Conservation (phyloP, 2,888 invertebrate genomes). For the Drosophila anomalata region DNA sequence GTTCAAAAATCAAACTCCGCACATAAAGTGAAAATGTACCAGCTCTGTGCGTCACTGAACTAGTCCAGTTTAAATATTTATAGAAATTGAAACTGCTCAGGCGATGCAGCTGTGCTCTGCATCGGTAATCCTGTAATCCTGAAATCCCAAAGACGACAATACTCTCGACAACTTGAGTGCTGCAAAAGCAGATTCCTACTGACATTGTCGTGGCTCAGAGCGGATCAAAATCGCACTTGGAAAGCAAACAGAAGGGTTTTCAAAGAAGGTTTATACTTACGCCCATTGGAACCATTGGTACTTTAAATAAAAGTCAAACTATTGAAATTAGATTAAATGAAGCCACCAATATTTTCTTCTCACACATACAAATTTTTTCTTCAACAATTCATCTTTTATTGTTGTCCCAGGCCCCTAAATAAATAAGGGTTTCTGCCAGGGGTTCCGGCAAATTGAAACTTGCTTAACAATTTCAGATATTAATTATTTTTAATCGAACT, state of each 20-base stretch:
- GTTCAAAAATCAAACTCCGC: conserved; percentile 32
- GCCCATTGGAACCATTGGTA: neutral
- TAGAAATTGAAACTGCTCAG: conserved; percentile 30
- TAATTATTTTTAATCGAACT: conserved; percentile 24
- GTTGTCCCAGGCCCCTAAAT: neutral
- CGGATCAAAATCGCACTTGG: neutral
- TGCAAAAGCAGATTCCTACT: neutral
- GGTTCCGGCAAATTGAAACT: neutral
- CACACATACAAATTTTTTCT: neutral
- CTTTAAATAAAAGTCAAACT: neutral
- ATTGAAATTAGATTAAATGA: neutral
- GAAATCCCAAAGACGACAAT: conserved; percentile 26
- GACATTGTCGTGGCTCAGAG: neutral
- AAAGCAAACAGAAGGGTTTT: neutral
- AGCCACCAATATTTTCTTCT: neutral
- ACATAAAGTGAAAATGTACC: conserved; percentile 44
- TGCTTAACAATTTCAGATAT: conserved; percentile 1
- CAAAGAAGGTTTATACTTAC: neutral
- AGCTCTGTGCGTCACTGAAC: conserved; percentile 13
- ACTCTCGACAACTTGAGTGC: conserved; percentile 15
- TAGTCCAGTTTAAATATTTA: conserved; percentile 33
- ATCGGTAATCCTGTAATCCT: conserved; percentile 17
- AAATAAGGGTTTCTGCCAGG: neutral
- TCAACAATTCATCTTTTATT: neutral
- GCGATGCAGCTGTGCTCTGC: conserved; percentile 6